Conservation (phyloP, 2,888 invertebrate genomes). For the Epirrita christyi region DNA sequence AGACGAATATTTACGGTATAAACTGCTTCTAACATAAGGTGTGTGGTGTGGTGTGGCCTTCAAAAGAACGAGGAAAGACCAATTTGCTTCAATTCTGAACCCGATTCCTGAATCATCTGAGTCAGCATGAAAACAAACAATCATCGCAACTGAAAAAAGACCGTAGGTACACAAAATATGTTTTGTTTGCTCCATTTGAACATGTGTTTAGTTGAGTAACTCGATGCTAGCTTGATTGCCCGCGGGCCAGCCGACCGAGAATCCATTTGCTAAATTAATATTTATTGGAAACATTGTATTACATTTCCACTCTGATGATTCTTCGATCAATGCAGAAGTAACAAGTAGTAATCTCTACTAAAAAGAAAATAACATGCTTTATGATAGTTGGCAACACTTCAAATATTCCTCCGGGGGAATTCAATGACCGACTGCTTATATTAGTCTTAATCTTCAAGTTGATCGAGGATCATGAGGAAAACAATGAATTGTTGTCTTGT, state of each 20-base stretch:
- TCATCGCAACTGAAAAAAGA: no score
- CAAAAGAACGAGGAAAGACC: no score
- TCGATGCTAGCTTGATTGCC: conserved; percentile 43
- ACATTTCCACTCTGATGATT: conserved; percentile 24
- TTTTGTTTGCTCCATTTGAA: conserved; percentile 5
- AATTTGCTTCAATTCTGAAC: no score
- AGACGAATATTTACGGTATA: no score
- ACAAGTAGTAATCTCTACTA: conserved; percentile 24
- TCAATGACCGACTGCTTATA: conserved; percentile 43
- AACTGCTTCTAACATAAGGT: no score
- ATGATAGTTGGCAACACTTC: conserved; percentile 50
- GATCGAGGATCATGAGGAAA: conserved; percentile 17
- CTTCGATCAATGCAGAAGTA: conserved; percentile 15
- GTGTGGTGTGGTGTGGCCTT: no score
- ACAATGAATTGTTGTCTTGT: conserved; percentile 9
- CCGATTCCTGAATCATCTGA: no score
- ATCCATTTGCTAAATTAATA: conserved; percentile 55
- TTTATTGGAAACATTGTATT: conserved; percentile 45
- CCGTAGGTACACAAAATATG: no score
- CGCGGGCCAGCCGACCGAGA: conserved; percentile 29
- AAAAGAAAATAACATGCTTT: conserved; percentile 33
- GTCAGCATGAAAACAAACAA: no score
- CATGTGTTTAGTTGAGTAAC: conserved; percentile 36
- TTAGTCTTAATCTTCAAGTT: conserved; percentile 36
- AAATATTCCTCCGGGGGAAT: conserved; percentile 43